A percentile compares a stretch with the other conserved stretches of the same genome.
Evolutionary conservation across 2,113 vertebrate species (phyloP).

Genomic region (Climacteris rufus): DNA sequence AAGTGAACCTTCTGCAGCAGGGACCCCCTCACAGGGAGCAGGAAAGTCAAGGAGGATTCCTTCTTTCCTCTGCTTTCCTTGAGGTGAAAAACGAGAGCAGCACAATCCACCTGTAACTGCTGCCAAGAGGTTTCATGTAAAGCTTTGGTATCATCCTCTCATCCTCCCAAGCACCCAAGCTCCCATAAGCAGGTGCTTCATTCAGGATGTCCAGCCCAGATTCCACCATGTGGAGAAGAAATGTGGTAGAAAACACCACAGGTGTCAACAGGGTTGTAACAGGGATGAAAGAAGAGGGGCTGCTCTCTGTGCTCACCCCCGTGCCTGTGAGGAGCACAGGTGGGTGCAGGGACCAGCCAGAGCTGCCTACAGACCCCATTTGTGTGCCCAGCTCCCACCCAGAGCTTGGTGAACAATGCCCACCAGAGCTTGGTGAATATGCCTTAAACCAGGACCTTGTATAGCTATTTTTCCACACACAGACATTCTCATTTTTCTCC

Average conservation of each 20-base stretch:
- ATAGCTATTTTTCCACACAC: neutral
- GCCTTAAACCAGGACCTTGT: neutral
- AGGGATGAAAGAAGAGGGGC: neutral
- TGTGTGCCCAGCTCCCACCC: neutral
- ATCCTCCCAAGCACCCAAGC: neutral
- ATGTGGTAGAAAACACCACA: neutral
- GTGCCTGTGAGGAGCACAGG: fast-evolving
- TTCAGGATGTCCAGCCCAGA: neutral
- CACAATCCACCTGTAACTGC: neutral
- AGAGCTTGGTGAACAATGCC: neutral
- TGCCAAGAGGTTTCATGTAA: neutral
- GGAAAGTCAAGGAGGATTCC: neutral
- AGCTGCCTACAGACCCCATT: fast-evolving
- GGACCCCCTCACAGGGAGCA: neutral
- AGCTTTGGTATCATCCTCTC: neutral
- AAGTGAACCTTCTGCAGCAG: neutral
- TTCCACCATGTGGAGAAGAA: neutral
- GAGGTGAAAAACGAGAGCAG: neutral
- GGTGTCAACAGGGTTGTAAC: neutral
- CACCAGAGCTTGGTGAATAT: neutral
- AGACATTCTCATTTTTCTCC: neutral
- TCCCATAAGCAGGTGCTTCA: neutral
- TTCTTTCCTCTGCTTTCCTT: neutral
- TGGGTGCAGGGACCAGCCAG: neutral
- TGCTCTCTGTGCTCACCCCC: neutral